phyloP scores from a whole-genome alignment of 2,113 vertebrate genomes.

The Arvicanthis niloticus region DNA sequence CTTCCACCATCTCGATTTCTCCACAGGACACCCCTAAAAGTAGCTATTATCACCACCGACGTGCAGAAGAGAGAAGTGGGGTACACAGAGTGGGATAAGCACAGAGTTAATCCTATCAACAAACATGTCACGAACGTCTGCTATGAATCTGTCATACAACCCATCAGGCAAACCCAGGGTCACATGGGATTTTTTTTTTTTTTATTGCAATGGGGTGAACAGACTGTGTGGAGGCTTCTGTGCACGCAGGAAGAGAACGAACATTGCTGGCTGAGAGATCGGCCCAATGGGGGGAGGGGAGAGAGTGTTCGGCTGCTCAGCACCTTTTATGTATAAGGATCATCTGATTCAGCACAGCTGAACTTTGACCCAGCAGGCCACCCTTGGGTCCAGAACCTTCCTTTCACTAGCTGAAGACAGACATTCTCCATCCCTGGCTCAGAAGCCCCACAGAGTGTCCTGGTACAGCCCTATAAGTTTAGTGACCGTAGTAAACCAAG shows the following conservation, averaged over 20 bases:
- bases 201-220: background rate
- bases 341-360: background rate
- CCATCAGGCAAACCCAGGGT: background rate
- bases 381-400: background rate
- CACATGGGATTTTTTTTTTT: background rate
- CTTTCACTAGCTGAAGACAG: background rate
- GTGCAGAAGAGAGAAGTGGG: background rate
- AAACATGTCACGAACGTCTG: background rate
- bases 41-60: background rate
- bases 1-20: background rate
- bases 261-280: background rate
- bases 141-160: background rate
- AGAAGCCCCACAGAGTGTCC: background rate
- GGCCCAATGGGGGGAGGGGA: accelerated
- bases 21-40: background rate
- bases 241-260: background rate
- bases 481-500: background rate
- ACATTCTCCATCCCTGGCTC: background rate
- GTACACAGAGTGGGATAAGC: background rate
- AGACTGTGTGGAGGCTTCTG: too few species aligned
- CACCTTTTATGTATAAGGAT: background rate
- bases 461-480: background rate
- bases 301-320: background rate
- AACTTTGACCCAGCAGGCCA: background rate
- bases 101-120: background rate